Evolutionary conservation across 2,113 vertebrate species (phyloP), one percentile per base, ranked within the genome.

Genomic region (Passer domesticus): DNA sequence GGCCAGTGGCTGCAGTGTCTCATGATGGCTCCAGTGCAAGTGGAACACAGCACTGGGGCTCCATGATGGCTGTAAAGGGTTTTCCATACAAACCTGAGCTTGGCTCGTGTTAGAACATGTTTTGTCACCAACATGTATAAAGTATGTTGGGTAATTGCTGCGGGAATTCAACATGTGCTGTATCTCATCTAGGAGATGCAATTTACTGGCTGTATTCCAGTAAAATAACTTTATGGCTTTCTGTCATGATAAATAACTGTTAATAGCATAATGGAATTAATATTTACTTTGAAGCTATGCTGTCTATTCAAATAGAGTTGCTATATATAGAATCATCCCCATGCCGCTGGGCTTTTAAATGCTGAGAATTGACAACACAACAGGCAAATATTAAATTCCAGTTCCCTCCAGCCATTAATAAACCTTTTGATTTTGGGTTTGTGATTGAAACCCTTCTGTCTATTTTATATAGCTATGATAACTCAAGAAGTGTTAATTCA

Each of bases 231-330:
- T 97, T 90, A 97, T 72, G 95, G 87, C 92, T 96, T 90, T 91
- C 96, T 97, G 97, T 96, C 97, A 84, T 81, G 95, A 97, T 96
- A 98, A 98, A 97, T 97, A 97, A 97, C 95, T 90, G 95, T 96
- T 97, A 98, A 97, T 91, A 94, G 97, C 91, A 92, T 97, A 97
- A 98, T 95, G 96, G 97, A 97, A 98, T 98, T 98, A 97, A 97
- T 98, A 98, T 97, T 98, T 97, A 98, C 97, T 97, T 92, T 94
- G 97, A 94, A 95, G 96, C 92, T 84, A 67, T 53, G 87, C 59
- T 79, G 95, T 90, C 92, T 93, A 83, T 96, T 93, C 95, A 96
- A 96, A 98, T 95, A 95, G 93, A 96, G 90, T 66, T 89, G 69
- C 95, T 93, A 90, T 73, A 69, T 89, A 81, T 74, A 87, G 91